Percentiles rank a stretch among this genome's conserved stretches.
Evolutionary conservation across 2,888 invertebrate species (phyloP).

Genomic region (Monoplex corrugatus): DNA sequence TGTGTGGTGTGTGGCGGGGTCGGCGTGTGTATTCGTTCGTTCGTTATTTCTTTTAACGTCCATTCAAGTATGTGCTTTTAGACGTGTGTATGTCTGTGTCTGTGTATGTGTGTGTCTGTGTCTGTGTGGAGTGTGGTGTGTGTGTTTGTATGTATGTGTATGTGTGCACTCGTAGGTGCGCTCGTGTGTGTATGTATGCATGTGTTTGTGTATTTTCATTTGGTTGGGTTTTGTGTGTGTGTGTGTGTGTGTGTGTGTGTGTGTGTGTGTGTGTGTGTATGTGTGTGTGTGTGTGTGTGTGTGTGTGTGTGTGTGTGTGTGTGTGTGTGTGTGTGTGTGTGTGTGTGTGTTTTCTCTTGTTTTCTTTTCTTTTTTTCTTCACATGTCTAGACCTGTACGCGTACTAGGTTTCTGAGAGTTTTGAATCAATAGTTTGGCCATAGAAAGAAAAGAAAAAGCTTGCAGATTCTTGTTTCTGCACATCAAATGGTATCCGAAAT

Average conservation of each 20-base stretch:
- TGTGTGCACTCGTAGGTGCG: not conserved
- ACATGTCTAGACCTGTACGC: no score
- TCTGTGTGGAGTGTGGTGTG: no score
- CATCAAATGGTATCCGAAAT: no score
- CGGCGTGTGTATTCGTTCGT: not conserved
- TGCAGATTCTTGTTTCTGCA: no score
- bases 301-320: not conserved
- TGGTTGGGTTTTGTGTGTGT: not conserved
- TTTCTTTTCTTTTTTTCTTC: no score
- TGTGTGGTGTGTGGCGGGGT: not conserved
- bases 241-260: not conserved
- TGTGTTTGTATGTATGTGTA: not conserved
- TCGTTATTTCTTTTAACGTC: not conserved
- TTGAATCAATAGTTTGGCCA: no score
- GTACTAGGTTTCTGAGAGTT: no score
- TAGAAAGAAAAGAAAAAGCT: no score
- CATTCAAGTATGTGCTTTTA: not conserved
- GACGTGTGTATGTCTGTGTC: conserved; percentile 3
- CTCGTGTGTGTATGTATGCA: not conserved
- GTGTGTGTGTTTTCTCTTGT: not conserved
- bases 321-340: not conserved
- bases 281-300: conserved; percentile 22
- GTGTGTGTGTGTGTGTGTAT: not conserved
- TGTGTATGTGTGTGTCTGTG: conserved; percentile 23
- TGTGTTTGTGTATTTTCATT: not conserved